phyloP scores from a whole-genome alignment of 2,113 vertebrate species.

The Pipra filicauda region DNA sequence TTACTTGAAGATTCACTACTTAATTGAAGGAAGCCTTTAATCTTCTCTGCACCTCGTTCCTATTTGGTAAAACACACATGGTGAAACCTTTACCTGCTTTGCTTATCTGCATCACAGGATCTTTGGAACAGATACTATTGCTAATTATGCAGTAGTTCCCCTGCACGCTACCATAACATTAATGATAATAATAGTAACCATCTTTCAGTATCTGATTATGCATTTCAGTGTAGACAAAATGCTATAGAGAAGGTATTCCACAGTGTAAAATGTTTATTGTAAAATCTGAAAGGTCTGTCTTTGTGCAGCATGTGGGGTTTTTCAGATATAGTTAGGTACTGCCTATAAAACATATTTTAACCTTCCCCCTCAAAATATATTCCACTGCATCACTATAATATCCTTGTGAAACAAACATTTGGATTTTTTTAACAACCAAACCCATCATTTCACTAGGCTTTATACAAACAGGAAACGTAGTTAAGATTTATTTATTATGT shows the following conservation, averaged over 20 bases:
- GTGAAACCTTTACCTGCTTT: not conserved
- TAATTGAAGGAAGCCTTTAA: not conserved
- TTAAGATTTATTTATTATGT: conserved; percentile 66
- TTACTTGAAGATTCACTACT: not conserved
- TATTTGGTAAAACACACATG: not conserved
- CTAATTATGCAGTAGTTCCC: not conserved
- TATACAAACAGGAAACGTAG: conserved; percentile 19
- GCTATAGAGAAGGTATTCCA: not conserved
- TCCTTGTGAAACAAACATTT: conserved; percentile 41
- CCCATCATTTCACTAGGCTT: not conserved
- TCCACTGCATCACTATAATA: conserved; percentile 22
- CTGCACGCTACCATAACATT: not conserved
- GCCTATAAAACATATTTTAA: conserved; percentile 20
- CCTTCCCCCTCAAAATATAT: conserved; percentile 1
- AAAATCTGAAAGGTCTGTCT: not conserved
- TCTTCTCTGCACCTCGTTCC: not conserved
- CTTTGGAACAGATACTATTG: not conserved
- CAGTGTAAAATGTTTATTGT: not conserved
- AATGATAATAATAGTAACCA: not conserved
- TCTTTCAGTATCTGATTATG: not conserved
- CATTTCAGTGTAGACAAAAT: not conserved
- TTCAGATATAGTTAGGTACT: not conserved
- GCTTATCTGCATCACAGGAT: not conserved
- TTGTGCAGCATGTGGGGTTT: not conserved
- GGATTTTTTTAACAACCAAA: conserved; percentile 20